Evolutionary conservation across 2,113 vertebrate species (phyloP).

Genomic region (Romanogobio albipinnatus): DNA sequence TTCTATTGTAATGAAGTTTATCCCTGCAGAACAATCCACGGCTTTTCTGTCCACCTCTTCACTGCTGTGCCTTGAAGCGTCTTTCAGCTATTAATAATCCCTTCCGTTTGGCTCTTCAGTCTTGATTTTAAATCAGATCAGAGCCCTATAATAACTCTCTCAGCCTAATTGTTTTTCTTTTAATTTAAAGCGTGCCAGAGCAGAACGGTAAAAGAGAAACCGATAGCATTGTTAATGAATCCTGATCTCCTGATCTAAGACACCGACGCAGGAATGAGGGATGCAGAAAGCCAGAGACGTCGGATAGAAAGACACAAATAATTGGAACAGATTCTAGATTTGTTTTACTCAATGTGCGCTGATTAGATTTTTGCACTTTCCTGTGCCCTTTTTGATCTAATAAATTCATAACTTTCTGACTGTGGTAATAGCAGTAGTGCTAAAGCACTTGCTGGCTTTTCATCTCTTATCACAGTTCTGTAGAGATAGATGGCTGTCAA

Average conservation of each 20-base stretch:
- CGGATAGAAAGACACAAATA: not conserved
- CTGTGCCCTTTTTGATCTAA: not conserved
- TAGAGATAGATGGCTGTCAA: constrained; percentile 66
- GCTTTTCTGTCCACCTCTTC: not conserved
- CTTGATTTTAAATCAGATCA: constrained; percentile 33
- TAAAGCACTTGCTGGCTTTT: constrained; percentile 31
- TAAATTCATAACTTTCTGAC: not conserved
- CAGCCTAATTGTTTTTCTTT: constrained; percentile 29
- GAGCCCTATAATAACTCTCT: constrained; percentile 33
- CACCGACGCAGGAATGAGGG: not conserved
- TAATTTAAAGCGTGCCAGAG: constrained; percentile 32
- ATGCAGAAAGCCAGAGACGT: not conserved
- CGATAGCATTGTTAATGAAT: constrained; percentile 31
- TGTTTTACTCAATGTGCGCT: not conserved
- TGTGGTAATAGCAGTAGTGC: not conserved
- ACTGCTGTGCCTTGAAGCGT: constrained; percentile 4
- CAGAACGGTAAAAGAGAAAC: constrained; percentile 28
- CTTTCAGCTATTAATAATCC: constrained; percentile 1
- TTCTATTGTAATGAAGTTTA: not conserved
- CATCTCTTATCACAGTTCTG: constrained; percentile 59
- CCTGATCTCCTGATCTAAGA: constrained; percentile 11
- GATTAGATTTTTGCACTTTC: not conserved
- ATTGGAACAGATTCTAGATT: not conserved
- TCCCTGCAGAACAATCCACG: not conserved
- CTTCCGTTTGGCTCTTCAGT: constrained; percentile 9